These are phyloP conservation scores for Pluvialis apricaria DNA, from an alignment of 2,113 vertebrate species.

Conservation along the genomic window DNA sequence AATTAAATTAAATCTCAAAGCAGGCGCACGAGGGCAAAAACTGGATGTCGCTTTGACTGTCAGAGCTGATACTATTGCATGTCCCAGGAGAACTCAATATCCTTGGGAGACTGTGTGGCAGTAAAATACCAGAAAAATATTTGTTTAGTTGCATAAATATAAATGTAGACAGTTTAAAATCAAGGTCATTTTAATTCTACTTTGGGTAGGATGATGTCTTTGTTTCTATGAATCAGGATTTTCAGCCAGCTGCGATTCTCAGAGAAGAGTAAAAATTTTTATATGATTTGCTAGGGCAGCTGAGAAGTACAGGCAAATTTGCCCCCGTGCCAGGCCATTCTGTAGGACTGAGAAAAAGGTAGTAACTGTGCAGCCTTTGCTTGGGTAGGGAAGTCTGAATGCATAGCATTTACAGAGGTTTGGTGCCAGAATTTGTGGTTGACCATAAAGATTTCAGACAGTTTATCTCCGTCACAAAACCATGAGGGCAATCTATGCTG, in stretches of 20 bases:
- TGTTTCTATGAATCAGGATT: neutral
- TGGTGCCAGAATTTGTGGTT: neutral
- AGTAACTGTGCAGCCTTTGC: neutral
- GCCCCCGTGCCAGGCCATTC: neutral
- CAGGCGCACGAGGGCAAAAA: neutral
- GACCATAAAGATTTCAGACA: neutral
- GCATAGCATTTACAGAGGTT: neutral
- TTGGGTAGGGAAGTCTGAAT: neutral
- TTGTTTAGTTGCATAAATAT: neutral
- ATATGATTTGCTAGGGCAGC: neutral
- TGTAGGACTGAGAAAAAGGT: neutral
- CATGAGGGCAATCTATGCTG: neutral
- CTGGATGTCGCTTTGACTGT: neutral
- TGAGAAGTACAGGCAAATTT: neutral
- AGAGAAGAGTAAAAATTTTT: neutral
- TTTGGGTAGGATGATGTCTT: neutral
- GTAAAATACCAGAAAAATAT: neutral
- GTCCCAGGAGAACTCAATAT: neutral
- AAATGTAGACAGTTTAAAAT: neutral
- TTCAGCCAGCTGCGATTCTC: neutral
- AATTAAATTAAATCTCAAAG: neutral
- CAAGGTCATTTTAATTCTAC: neutral
- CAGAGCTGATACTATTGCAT: neutral
- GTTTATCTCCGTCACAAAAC: neutral
- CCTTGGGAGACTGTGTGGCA: neutral